A percentile compares a stretch with the other conserved stretches of the same genome.
Conservation (phyloP, 1,140 invertebrate species). For the Archivesica marissinica region DNA sequence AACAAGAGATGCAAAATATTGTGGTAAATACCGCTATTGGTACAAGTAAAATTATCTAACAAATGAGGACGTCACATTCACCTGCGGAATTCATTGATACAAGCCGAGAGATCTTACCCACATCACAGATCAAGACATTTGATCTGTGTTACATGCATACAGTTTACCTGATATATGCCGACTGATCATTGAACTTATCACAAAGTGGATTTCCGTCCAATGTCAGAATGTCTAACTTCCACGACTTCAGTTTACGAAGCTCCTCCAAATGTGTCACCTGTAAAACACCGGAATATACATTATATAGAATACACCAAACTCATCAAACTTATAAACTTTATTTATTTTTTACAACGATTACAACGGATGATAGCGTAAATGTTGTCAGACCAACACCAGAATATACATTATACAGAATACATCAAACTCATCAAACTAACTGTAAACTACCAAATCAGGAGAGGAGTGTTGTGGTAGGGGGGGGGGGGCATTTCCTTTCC, state of each 20-base stretch:
- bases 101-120: no score
- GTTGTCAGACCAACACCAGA: not conserved
- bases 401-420: not conserved
- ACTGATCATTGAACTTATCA: slow-evolving; percentile 90
- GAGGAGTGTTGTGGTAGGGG: not conserved
- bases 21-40: no score
- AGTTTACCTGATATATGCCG: slow-evolving; percentile 93
- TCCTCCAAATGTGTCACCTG: slow-evolving; percentile 90
- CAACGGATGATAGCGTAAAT: not conserved
- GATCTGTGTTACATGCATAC: slow-evolving; percentile 30
- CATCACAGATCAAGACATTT: not conserved
- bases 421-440: not conserved
- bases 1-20: no score
- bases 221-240: slow-evolving; percentile 90
- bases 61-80: no score
- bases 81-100: no score
- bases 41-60: no score
- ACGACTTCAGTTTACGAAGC: slow-evolving; percentile 88
- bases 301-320: not conserved
- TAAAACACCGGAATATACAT: not conserved
- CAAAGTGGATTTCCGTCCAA: slow-evolving; percentile 93
- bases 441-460: not conserved
- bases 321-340: not conserved
- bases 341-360: no score
- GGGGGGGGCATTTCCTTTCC: no score